Conservation (phyloP, 2,113 vertebrate species). For the Elachura formosa region DNA sequence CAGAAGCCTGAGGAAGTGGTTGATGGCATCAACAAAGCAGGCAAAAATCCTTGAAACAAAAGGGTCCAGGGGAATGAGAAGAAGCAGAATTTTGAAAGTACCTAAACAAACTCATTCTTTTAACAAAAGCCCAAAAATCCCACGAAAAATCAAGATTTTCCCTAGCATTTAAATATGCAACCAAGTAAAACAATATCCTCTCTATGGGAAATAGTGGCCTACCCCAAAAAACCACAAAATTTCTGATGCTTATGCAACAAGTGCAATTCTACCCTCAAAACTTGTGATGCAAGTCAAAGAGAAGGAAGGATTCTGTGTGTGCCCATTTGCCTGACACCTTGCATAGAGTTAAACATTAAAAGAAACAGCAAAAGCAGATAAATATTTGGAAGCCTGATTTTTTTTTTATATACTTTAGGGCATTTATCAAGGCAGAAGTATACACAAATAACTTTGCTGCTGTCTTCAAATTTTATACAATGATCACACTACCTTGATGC, state of each 20-base stretch:
- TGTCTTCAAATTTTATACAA: neutral
- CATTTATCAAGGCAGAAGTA: neutral
- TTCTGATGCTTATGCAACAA: neutral
- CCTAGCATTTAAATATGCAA: neutral
- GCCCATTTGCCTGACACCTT: neutral
- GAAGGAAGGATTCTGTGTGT: neutral
- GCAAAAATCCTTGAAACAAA: neutral
- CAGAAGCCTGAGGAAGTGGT: neutral
- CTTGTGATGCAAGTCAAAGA: neutral
- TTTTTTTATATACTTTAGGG: neutral
- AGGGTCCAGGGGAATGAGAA: neutral
- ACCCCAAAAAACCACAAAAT: neutral
- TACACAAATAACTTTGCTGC: neutral
- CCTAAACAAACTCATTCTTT: neutral
- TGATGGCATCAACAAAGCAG: neutral
- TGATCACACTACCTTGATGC: neutral
- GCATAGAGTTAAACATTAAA: neutral
- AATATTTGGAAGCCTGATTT: neutral
- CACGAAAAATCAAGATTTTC: neutral
- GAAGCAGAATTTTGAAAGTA: neutral
- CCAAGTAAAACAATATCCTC: neutral
- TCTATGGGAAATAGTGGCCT: neutral
- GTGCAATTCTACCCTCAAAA: neutral
- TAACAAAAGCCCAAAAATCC: neutral
- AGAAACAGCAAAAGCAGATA: neutral